Evolutionary conservation across 1,140 invertebrate genomes (phyloP), one percentile per base, ranked within the genome.

Genomic region (Oryzaephilus surinamensis): DNA sequence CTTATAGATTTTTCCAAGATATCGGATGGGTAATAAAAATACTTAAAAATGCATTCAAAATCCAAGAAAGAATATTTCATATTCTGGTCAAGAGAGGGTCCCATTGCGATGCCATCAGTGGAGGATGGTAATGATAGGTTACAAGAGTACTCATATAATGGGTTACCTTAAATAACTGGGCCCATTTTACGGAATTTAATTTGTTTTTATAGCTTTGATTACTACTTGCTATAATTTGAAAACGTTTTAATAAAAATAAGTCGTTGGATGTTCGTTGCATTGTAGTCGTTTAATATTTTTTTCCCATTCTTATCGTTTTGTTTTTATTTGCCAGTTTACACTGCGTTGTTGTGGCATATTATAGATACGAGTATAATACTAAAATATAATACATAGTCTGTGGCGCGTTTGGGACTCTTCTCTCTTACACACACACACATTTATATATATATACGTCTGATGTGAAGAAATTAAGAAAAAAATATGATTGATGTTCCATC

Each of bases 151-250:
- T 50, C 45, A 52, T 58, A n/a, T n/a, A 57, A 58, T 58, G 52
- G 56, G 52, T 50, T 56, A 52, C 54, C 54, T 54, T 54, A 58
- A 58, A 57, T 51, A 49, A 50, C 51, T 46, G 52, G 47, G 48
- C 52, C 56, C 54, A 58, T 58, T 58, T 57, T 57, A 58, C 47
- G 48, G 54, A 52, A 58, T 60, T 60, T 60, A 60, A 60, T 60
- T 60, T 60, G 58, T 60, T 60, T 60, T 60, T 60, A 60, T 60
- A 58, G 58, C 56, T 60, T 59, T 60, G 57, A 60, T 60, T 60
- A 60, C 56, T 43, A 50, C 46, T 57, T 38, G 55, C 53, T 52
- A 56, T 59, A 57, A 59, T 59, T 57, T 56, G 55, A 52, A 57
- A 59, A 56, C 53, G 53, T 56, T 58, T 58, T 58, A 56, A 55